Conservation (phyloP, 2,113 vertebrate genomes). For the Tylochromis polylepis region DNA sequence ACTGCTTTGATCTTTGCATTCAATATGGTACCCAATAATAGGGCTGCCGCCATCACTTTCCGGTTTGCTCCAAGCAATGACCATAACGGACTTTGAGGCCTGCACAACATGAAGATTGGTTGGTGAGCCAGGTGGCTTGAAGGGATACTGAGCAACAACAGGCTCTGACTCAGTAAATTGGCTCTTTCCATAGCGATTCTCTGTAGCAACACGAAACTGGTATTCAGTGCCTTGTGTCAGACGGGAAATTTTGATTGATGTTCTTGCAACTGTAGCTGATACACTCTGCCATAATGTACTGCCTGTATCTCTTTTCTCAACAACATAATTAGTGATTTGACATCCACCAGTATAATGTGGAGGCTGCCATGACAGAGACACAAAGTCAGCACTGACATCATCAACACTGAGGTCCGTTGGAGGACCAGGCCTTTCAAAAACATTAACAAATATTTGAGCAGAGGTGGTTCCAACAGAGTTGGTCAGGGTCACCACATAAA, state of each 20-base stretch:
- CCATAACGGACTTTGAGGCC: slow-evolving; percentile 88
- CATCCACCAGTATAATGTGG: slow-evolving; percentile 93
- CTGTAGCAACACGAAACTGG: slow-evolving; percentile 93
- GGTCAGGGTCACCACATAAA: slow-evolving; percentile 84
- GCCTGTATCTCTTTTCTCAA: slow-evolving; percentile 92
- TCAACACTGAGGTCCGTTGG: slow-evolving; percentile 83
- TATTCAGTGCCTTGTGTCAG: slow-evolving; percentile 89
- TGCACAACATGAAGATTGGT: slow-evolving; percentile 79
- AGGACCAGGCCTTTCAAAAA: slow-evolving; percentile 92
- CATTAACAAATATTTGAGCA: slow-evolving; percentile 81
- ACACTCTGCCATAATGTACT: slow-evolving; percentile 89
- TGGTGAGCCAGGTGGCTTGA: slow-evolving; percentile 87
- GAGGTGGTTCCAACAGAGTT: slow-evolving; percentile 82
- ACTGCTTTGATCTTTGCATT: slow-evolving; percentile 94
- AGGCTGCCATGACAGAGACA: slow-evolving; percentile 88
- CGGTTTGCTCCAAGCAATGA: slow-evolving; percentile 87
- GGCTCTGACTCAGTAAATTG: slow-evolving; percentile 79
- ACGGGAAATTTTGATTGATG: slow-evolving; percentile 87
- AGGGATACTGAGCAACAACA: slow-evolving; percentile 90
- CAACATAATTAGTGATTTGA: slow-evolving; percentile 92
- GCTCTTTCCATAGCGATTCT: slow-evolving; percentile 96
- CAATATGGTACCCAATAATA: slow-evolving; percentile 90
- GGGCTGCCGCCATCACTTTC: slow-evolving; percentile 89
- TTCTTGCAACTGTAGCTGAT: slow-evolving; percentile 93
- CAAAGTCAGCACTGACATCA: slow-evolving; percentile 88